These are phyloP conservation scores for Gryon sp. DNA, from an alignment of 1,140 invertebrate species.

Conservation along the genomic window DNA sequence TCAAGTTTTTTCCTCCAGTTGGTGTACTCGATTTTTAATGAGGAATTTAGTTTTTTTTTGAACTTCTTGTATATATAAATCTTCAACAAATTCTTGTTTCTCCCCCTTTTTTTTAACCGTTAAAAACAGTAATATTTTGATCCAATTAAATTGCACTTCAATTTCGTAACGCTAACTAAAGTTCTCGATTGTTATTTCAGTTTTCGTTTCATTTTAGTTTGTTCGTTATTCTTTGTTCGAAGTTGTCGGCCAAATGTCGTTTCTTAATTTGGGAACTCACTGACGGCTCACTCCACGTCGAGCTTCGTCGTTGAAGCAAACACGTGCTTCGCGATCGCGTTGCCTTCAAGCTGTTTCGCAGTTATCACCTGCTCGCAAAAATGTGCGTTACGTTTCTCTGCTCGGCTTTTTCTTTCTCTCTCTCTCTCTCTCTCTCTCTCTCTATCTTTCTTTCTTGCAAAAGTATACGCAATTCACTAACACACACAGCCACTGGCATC, in stretches of 20 bases:
- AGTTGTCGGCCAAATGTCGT: conserved; percentile 57
- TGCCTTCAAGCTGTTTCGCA: conserved; percentile 64
- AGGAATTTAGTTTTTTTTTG: too few relatives aligned
- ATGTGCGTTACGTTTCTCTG: conserved; percentile 49
- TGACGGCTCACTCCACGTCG: conserved; percentile 51
- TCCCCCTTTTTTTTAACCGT: too few relatives aligned
- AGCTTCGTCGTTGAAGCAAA: conserved; percentile 42
- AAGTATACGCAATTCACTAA: conserved; percentile 15
- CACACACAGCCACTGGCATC: conserved; percentile 35
- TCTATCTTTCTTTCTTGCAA: too few relatives aligned
- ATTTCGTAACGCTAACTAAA: too few relatives aligned
- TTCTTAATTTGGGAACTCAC: conserved; percentile 54
- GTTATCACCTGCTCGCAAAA: conserved; percentile 66
- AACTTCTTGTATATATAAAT: too few relatives aligned
- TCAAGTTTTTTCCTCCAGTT: conserved; percentile 29
- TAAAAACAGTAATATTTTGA: too few relatives aligned
- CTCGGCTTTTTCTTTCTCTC: conserved; percentile 21
- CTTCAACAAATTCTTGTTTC: too few relatives aligned
- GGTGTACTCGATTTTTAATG: not conserved
- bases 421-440: too few relatives aligned
- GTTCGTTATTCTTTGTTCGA: conserved; percentile 39
- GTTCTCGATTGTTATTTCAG: not conserved
- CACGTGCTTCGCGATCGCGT: conserved; percentile 58
- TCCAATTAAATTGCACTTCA: too few relatives aligned
- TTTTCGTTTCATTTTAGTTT: not conserved